Conservation (phyloP, 2,888 invertebrate species). For the Pachliopta kotzebuea region DNA sequence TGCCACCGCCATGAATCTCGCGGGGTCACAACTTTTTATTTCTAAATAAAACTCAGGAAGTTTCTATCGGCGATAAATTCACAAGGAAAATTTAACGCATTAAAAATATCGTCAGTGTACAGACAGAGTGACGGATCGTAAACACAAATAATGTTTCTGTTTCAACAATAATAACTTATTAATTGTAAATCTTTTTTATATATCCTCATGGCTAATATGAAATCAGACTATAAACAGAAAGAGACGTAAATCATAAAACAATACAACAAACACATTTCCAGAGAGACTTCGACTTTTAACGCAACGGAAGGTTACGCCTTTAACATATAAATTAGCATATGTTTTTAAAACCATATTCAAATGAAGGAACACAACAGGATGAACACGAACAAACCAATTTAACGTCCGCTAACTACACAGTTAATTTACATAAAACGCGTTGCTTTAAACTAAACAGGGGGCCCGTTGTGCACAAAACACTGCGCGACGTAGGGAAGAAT, state of each 20-base stretch:
- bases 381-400: conserved; percentile 25
- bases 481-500: conserved; percentile 32
- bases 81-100: conserved; percentile 20
- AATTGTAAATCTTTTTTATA: too few species aligned
- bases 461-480: conserved; percentile 15
- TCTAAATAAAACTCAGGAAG: conserved; percentile 34
- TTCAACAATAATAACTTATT: not conserved
- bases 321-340: conserved; percentile 18
- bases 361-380: conserved; percentile 22
- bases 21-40: conserved; percentile 38
- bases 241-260: not conserved
- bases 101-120: conserved; percentile 17
- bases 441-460: conserved; percentile 18
- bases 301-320: conserved; percentile 2
- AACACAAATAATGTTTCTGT: not conserved
- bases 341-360: conserved; percentile 17
- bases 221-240: too few species aligned
- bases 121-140: not conserved
- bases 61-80: conserved; percentile 13
- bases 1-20: conserved; percentile 37
- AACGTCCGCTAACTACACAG: conserved; percentile 23
- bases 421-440: conserved; percentile 25
- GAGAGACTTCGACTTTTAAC: not conserved
- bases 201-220: too few species aligned
- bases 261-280: not conserved